Base-by-base conservation (phyloP, 2,113 vertebrate species). In the Harpagus bidentatus region DNA sequence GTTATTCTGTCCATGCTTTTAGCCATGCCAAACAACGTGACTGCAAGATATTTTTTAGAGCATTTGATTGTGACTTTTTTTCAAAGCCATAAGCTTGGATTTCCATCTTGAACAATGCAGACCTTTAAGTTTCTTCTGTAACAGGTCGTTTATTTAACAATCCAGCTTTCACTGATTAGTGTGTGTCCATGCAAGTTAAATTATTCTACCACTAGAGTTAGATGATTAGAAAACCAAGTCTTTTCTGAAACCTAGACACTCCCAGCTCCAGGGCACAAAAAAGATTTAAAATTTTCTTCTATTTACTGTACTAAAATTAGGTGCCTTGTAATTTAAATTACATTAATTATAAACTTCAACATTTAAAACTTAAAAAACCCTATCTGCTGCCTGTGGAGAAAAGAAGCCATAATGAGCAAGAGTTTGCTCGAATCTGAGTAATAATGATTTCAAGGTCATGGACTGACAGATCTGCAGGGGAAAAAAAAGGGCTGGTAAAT, bases 381-480 rank as follows among this genome's bases (percentile, higher is more conserved):
- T 78, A 21, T 97, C 83, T 94, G 66, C 34, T 23, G 14, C 83
- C 95, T 45, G 45, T 63, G 84, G 81, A 97, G 86, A 55, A 94
- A 52, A 95, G 77, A 93, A 90, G 88, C 38, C 0, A 2, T 95
- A 96, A 97, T 95, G 74, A 96, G 90, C 53, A 67, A 21, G 31
- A 5, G 1, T 85, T 94, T 98, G 89, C 83, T 92, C 83, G 38
- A 70, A 52, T 87, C 32, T 80, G 72, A 93, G 80, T 88, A 97
- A 92, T 93, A 89, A 95, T 82, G 66, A 95, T 90, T 97, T 96
- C 96, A 95, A 97, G 96, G 96, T 96, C 70, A 31, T 48, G 40
- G 66, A 83, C 80, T 78, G 77, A 67, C 45, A 96, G 82, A 91
- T 78, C 10, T 77, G 67, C 69, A 50, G 67, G 85, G 20, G 16